Base-by-base conservation (phyloP, 2,888 invertebrate species). In the Leptarthrus brevirostris region DNA sequence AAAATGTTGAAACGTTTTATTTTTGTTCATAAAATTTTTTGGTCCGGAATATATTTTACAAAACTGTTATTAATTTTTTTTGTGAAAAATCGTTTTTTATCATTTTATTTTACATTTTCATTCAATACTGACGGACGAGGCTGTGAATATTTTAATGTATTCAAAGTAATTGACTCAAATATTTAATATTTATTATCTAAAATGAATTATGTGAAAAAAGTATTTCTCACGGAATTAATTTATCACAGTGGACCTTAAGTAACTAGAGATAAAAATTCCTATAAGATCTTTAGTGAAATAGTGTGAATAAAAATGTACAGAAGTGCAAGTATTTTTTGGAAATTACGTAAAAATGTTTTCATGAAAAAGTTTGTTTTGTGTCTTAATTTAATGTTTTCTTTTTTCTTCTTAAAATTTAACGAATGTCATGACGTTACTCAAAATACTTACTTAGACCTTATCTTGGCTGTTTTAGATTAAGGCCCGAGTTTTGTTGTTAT, bases 151-250 rank as follows among this genome's bases (percentile, higher is more conserved):
- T 18, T 49, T 49, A 49, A 49, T 49, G 49, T 14, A 49, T 18
- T 18, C 16, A 44, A 44, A 18, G n/a, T 49, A 49, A 49, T 49
- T 49, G 49, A 49, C 49, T 2, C 49, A n/a, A 16, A 49, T 49
- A 16, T 49, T 30, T 30, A 6, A 30, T 30, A 8, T 30, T 30
- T 44, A 1, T 44, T 16, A 16, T 44, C 1, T 44, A 44, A 44
- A 44, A 44, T 16, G 44, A 44, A 16, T 44, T 44, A n/a, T 2
- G 44, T 14, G 3, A 14, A 4, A 44, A 44, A 44, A 14, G 6
- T 44, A 6, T 1, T 44, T 44, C 4, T 44, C n/a, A 8, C 4
- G 16, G 16, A 14, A 44, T 44, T 44, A 16, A 44, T 2, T 8
- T 44, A 44, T 44, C 44, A 44, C 44, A 44, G 44, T 16, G 44